phyloP scores from a whole-genome alignment of 2,113 vertebrate genomes.

The Phocoena sinus region DNA sequence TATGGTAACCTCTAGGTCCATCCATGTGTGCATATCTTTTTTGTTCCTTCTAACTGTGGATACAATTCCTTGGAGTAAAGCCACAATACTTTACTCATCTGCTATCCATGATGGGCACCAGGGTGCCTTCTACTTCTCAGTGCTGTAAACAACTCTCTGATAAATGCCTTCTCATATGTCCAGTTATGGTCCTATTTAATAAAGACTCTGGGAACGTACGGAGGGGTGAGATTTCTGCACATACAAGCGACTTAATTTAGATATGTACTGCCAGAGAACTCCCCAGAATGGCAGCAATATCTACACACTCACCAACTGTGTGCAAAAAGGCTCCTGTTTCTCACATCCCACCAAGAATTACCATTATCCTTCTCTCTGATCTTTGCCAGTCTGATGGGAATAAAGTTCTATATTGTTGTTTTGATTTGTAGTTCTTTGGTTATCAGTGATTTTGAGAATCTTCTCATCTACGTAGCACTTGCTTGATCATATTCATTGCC shows the following conservation, averaged over 20 bases:
- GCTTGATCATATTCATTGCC: neutral
- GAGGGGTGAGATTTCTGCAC: neutral
- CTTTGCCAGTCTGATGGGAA: neutral
- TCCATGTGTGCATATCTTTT: neutral
- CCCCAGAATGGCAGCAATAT: neutral
- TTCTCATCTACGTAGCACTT: neutral
- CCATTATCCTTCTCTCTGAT: neutral
- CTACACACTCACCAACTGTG: neutral
- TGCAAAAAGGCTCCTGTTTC: neutral
- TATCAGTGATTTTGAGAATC: neutral
- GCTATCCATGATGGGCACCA: rapidly evolving
- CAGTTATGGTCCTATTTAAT: neutral
- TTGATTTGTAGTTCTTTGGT: neutral
- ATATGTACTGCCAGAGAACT: neutral
- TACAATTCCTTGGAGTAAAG: neutral
- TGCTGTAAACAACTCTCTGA: neutral
- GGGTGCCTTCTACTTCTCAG: neutral
- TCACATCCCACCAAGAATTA: neutral
- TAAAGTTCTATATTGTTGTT: neutral
- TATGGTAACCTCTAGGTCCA: neutral
- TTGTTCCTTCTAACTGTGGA: neutral
- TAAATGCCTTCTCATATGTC: neutral
- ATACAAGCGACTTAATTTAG: neutral
- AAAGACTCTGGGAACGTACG: neutral
- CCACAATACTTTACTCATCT: neutral